These are phyloP conservation scores for Xiphophorus birchmanni DNA, from an alignment of 2,797 vertebrate genomes.

Conservation along the genomic window DNA sequence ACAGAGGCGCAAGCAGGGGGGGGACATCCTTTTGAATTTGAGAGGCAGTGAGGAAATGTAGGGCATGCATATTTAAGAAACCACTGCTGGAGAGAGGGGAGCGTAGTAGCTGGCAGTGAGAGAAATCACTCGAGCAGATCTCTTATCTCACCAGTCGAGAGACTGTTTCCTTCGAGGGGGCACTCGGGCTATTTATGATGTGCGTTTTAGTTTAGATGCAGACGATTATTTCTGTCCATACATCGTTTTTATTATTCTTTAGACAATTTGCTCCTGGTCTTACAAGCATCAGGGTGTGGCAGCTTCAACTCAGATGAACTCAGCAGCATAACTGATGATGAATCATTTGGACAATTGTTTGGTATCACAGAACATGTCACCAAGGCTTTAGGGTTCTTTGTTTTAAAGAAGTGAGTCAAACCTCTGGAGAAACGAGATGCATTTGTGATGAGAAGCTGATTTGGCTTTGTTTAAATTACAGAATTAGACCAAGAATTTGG, in stretches of 20 bases:
- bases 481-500: not conserved
- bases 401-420: not conserved
- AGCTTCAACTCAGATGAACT: slow-evolving; percentile 36
- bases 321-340: not conserved
- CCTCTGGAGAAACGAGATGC: not conserved
- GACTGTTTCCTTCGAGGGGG: slow-evolving; percentile 55
- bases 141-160: slow-evolving; percentile 58
- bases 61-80: slow-evolving; percentile 84
- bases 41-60: slow-evolving; percentile 78
- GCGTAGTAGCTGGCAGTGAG: slow-evolving; percentile 65
- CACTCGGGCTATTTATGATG: slow-evolving; percentile 31
- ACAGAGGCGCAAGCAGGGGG: slow-evolving; percentile 56
- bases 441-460: not conserved
- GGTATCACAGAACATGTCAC: not conserved
- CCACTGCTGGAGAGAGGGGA: slow-evolving; percentile 63
- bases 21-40: slow-evolving; percentile 73
- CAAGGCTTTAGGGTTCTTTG: not conserved
- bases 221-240: slow-evolving; percentile 29
- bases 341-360: slow-evolving; percentile 6
- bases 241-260: slow-evolving; percentile 16
- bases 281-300: slow-evolving; percentile 20
- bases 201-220: slow-evolving; percentile 27
- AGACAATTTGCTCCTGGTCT: slow-evolving; percentile 20
- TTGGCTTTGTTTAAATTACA: not conserved
- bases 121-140: slow-evolving; percentile 59